Percentiles rank a stretch among this genome's conserved stretches.
These are phyloP conservation scores for Nibea albiflora DNA, from an alignment of 2,113 vertebrate species.

Conservation along the genomic window DNA sequence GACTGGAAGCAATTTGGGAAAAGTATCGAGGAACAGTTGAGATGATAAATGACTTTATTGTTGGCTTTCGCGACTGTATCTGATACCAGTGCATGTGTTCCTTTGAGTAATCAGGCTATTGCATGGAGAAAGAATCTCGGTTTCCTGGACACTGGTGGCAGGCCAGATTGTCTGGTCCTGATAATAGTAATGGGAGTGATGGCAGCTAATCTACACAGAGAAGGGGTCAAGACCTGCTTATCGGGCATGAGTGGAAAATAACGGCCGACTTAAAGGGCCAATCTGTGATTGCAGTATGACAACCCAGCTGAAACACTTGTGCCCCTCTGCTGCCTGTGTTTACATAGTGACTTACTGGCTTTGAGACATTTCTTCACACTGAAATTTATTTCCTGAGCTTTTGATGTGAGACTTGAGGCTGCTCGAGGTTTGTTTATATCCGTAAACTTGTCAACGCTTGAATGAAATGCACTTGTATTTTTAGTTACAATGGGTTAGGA, in stretches of 20 bases:
- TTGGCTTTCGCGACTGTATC: slow-evolving; percentile 64
- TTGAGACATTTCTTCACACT: slow-evolving; percentile 30
- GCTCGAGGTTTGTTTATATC: slow-evolving; percentile 36
- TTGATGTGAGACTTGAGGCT: slow-evolving; percentile 48
- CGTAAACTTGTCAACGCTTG: slow-evolving; percentile 45
- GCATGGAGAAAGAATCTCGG: slow-evolving; percentile 58
- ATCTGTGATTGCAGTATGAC: slow-evolving; percentile 40
- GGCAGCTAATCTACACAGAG: slow-evolving; percentile 69
- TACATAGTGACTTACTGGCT: slow-evolving; percentile 24
- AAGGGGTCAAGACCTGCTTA: slow-evolving; percentile 72
- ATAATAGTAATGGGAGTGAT: slow-evolving; percentile 73
- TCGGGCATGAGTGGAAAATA: slow-evolving; percentile 75
- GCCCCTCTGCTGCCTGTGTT: slow-evolving; percentile 38
- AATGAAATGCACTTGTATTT: slow-evolving; percentile 41
- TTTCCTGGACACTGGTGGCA: slow-evolving; percentile 68
- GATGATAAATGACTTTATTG: slow-evolving; percentile 71
- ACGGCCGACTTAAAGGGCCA: slow-evolving; percentile 49
- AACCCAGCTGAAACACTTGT: slow-evolving; percentile 29
- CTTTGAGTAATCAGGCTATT: slow-evolving; percentile 76
- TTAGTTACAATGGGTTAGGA: slow-evolving; percentile 8
- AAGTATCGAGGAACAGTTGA: slow-evolving; percentile 56
- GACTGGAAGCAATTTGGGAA: slow-evolving; percentile 78
- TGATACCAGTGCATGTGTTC: slow-evolving; percentile 69
- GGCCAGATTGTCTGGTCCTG: slow-evolving; percentile 74
- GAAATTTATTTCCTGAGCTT: slow-evolving; percentile 46